These are phyloP conservation scores for Disparrhopalites patrizii DNA, from an alignment of 2,888 invertebrate species.

Conservation along the genomic window DNA sequence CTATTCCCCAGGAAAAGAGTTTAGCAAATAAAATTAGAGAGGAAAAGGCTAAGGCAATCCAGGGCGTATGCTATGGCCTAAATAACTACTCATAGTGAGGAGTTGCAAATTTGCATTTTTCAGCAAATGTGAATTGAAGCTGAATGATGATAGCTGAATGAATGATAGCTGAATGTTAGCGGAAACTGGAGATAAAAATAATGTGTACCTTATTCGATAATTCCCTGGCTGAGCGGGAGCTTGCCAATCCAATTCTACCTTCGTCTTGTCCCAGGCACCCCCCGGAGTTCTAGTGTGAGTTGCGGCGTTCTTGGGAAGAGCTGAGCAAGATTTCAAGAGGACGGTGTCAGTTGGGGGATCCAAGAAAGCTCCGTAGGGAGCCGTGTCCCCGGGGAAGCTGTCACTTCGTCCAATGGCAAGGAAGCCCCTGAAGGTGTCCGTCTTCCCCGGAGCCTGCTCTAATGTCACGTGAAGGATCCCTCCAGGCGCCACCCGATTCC, in stretches of 20 bases:
- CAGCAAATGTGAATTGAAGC: not conserved
- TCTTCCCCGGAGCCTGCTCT: constrained; percentile 57
- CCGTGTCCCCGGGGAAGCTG: not conserved
- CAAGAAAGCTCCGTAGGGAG: not conserved
- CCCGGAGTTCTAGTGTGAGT: too few relatives aligned
- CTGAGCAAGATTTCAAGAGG: not conserved
- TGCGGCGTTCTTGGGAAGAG: not conserved
- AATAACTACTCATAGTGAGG: too few relatives aligned
- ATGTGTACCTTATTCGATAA: constrained; percentile 16
- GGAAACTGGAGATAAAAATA: not conserved
- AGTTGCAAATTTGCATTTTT: not conserved
- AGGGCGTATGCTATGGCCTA: too few relatives aligned
- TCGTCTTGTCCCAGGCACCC: not conserved
- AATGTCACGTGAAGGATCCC: constrained; percentile 56
- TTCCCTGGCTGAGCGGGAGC: constrained; percentile 7
- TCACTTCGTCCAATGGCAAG: constrained; percentile 49
- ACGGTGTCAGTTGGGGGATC: not conserved
- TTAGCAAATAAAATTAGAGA: too few relatives aligned
- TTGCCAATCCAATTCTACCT: constrained; percentile 5
- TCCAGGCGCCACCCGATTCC: constrained; percentile 51
- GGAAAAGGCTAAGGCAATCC: too few relatives aligned
- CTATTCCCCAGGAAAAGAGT: too few relatives aligned
- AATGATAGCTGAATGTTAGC: too few relatives aligned
- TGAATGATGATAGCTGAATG: too few relatives aligned
- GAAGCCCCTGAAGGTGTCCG: constrained; percentile 60